Percentiles rank a stretch among this genome's conserved stretches.
These are phyloP conservation scores for Chiloscyllium punctatum DNA, from an alignment of 2,797 vertebrate genomes.

Conservation along the genomic window DNA sequence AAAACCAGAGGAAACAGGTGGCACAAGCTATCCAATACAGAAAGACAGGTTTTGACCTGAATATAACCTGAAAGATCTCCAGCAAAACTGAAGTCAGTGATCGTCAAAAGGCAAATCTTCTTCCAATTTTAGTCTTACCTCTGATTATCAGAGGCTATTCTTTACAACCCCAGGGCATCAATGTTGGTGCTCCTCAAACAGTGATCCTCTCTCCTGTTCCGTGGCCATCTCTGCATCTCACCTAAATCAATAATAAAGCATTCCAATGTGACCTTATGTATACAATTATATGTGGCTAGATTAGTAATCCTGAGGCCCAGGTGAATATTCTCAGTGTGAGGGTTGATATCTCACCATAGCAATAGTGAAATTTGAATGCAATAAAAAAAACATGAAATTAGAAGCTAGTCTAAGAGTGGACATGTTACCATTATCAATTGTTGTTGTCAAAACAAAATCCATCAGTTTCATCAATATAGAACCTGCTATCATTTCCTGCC, in stretches of 20 bases:
- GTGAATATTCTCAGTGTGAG: too few species aligned
- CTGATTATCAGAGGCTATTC: neutral
- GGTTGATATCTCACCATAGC: too few species aligned
- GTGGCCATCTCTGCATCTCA: neutral
- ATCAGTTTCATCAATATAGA: too few species aligned
- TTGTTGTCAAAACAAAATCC: too few species aligned
- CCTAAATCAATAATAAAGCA: neutral
- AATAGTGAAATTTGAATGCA: too few species aligned
- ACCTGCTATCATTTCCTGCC: too few species aligned
- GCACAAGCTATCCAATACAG: neutral
- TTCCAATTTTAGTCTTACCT: neutral
- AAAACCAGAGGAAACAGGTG: neutral
- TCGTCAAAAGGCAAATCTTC: neutral
- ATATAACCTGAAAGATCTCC: neutral
- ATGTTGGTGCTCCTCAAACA: neutral
- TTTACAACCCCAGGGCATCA: neutral
- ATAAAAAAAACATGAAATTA: too few species aligned
- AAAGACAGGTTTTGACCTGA: neutral
- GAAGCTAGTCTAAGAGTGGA: too few species aligned
- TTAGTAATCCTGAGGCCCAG: too few species aligned
- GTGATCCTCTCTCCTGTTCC: neutral
- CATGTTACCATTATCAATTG: too few species aligned
- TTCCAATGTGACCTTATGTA: neutral
- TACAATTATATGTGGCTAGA: too few species aligned
- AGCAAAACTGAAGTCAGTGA: neutral